These are phyloP conservation scores for Calameuta idolon DNA, from an alignment of 2,888 invertebrate species.

Conservation along the genomic window DNA sequence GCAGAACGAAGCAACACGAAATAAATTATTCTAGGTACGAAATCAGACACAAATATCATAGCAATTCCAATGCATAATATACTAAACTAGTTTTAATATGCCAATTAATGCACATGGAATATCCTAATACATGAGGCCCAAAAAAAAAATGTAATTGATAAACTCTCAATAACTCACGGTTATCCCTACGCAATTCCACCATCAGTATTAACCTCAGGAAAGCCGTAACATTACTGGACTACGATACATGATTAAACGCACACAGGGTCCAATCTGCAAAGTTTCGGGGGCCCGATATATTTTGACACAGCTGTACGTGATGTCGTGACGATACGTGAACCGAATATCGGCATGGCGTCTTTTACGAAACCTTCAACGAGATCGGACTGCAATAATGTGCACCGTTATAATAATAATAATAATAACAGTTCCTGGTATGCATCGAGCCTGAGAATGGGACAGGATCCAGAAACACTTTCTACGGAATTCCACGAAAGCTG, in stretches of 20 bases:
- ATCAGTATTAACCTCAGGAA: not conserved
- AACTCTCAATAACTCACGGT: not conserved
- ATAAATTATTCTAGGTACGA: not conserved
- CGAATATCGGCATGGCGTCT: slow-evolving; percentile 11
- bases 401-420: not conserved
- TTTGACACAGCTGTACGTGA: slow-evolving; percentile 15
- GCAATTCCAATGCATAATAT: not conserved
- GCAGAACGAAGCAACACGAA: not conserved
- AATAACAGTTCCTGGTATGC: not conserved
- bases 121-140: not conserved
- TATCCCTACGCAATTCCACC: not conserved
- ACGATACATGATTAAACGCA: not conserved
- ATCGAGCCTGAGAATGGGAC: not conserved
- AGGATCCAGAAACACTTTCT: slow-evolving; percentile 48
- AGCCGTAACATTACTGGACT: not conserved
- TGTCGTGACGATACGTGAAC: slow-evolving; percentile 15
- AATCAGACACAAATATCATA: not conserved
- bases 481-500: slow-evolving; percentile 44
- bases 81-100: not conserved
- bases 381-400: not conserved
- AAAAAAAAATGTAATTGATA: not conserved
- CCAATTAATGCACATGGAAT: too few species aligned
- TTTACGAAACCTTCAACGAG: slow-evolving; percentile 4
- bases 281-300: slow-evolving; percentile 10
- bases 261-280: not conserved